Evolutionary conservation across 2,113 vertebrate species (phyloP), one percentile per base, ranked within the genome.

Genomic region (Euleptes europaea): DNA sequence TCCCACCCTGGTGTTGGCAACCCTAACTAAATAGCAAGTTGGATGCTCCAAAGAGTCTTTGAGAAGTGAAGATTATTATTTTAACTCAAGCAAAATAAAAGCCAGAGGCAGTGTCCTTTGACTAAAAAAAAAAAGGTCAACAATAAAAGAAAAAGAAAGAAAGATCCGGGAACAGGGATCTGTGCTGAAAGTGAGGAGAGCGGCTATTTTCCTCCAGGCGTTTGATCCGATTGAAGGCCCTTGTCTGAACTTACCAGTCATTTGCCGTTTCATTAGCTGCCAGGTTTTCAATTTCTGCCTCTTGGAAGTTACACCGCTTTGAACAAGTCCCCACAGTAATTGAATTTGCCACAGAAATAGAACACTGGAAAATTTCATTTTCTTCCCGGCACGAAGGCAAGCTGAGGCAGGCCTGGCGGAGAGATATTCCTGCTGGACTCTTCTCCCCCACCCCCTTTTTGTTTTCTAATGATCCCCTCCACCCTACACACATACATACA

Each of bases 261-360:
- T 98, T 98, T 98, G 97, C 97, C 95, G 83, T 98, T 98, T 98
- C 97, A 98, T 97, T 98, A 98, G 97, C 97, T 97, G 96, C 98
- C 97, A 97, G 97, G 95, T 97, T 97, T 98, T 98, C 98, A 99
- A 99, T 99, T 98, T 99, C 98, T 97, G 95, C 97, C 97, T 97
- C 97, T 97, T 98, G 98, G 97, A 98, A 98, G 97, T 98, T 98
- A 96, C 96, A 98, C 96, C 95, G 94, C 97, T 98, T 98, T 97
- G 97, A 98, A 98, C 97, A 98, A 98, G 97, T 97, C 97, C 96
- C 97, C 97, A 86, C 96, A 97, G 97, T 99, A 99, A 99, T 99
- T 99, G 98, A 99, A 99, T 99, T 98, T 99, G 98, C 97, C 97
- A 98, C 98, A 98, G 98, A 98, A 98, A 99, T 98, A 98, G 97